A percentile compares a stretch with the other conserved stretches of the same genome.
phyloP scores from a whole-genome alignment of 1,140 invertebrate species.

The Globodera ellingtonae region DNA sequence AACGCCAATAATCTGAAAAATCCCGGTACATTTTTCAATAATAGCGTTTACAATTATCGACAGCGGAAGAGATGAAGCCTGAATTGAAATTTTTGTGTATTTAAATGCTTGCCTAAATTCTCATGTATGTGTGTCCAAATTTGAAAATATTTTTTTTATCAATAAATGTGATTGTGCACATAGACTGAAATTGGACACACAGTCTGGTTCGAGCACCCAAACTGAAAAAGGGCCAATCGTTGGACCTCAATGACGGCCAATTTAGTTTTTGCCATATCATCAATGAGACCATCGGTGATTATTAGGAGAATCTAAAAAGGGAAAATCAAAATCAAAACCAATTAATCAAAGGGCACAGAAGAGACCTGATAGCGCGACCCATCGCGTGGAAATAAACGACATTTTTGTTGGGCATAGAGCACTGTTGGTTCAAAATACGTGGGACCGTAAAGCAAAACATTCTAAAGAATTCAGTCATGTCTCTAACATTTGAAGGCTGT shows the following conservation, averaged over 20 bases:
- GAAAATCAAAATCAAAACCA: not conserved
- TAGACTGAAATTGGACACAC: too few species aligned
- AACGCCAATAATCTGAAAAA: slow-evolving; percentile 49
- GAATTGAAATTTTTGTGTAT: too few species aligned
- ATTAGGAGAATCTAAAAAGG: slow-evolving; percentile 70
- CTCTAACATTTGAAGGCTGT: too few species aligned
- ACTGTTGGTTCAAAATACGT: slow-evolving; percentile 74
- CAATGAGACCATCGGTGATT: slow-evolving; percentile 75
- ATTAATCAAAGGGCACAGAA: not conserved
- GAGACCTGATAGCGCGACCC: slow-evolving; percentile 67
- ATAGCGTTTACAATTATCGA: slow-evolving; percentile 27
- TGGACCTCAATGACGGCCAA: slow-evolving; percentile 68
- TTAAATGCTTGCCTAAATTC: too few species aligned
- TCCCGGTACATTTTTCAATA: too few species aligned
- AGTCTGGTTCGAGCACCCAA: too few species aligned
- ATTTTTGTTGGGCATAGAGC: slow-evolving; percentile 68
- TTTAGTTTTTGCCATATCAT: slow-evolving; percentile 73
- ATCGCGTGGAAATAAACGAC: slow-evolving; percentile 66
- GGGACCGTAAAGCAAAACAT: slow-evolving; percentile 72
- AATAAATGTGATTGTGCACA: too few species aligned
- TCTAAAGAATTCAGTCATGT: slow-evolving; percentile 1
- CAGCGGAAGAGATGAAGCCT: slow-evolving; percentile 40
- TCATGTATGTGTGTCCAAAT: too few species aligned
- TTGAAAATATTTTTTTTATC: too few species aligned
- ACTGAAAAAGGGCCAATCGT: too few species aligned